Base-by-base conservation (phyloP, 2,888 invertebrate genomes). In the Odiellus spinosus region DNA sequence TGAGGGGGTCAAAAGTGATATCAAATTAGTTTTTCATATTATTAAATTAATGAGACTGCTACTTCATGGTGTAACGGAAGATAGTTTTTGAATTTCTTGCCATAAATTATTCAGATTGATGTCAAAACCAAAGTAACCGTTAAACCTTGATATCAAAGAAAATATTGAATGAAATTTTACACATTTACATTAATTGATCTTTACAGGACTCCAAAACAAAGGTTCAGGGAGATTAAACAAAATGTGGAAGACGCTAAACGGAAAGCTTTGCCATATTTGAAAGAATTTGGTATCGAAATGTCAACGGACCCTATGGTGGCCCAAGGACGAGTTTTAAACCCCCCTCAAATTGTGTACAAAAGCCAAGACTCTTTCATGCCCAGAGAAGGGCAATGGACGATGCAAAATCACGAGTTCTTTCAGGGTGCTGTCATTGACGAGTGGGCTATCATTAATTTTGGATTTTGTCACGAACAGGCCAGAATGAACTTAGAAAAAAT, bases 281-380 rank as follows among this genome's bases (percentile, higher is more conserved):
- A 32, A 18, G 33, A 33, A 26, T 43, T 33, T 43, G 34, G 35
- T 11, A 33, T 43, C 11, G 17, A 19, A 10, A 35, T 43, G 18
- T 18, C 4, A 12, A 14, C 18, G 12, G 15, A 43, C 1, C 44
- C 44, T 2, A 11, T 43, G 15, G 21, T 21, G 8, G 32, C 54
- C 3, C 42, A 47, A 20, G 55, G 50, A 12, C 45, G 54, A 20
- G 51, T 54, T 20, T 20, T 55, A 2, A 44, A 48, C 11, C 32
- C 50, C n/a, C 55, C 55, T 18, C 42, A 34, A 44, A 46, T 55
- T 2, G n/a, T 42, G 6, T 53, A 55, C 18, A 45, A 42, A 8
- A n/a, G 41, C 33, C 43, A 45, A 12, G 20, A 36, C 12, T 19
- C 41, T 17, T 42, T 52, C n/a, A 45, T 43, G 42, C 53, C 14